Base-by-base conservation (phyloP, 2,888 invertebrate genomes). In the Drosophila conformis region DNA sequence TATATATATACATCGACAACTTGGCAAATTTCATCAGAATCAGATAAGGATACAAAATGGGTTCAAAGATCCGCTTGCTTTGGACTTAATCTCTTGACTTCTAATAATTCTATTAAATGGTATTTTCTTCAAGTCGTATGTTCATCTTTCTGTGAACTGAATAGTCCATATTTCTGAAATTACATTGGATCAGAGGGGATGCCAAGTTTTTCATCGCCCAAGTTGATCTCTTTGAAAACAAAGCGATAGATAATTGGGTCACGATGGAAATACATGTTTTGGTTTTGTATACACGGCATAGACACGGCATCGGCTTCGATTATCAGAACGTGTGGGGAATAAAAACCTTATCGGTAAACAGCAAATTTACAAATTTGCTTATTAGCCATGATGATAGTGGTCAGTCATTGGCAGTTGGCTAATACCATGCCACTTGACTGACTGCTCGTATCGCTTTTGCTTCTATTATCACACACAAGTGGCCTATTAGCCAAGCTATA, bases 381-480 rank as follows among this genome's bases (percentile, higher is more conserved):
- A 42, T 60, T 56, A 53, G 36, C 46, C 59, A 61, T 76, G 63
- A 78, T 60, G 56, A 33, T 4, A 10, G 11, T 33, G 33, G 11
- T 11, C 33, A 33, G 33, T 10, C 33, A 33, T 33, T 33, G 33
- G 33, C 33, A 0, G 33, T 33, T 33, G 46, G 42, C 40, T 25
- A 64, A 63, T 60, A 61, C 69, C 68, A 46, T 21, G 68, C 1
- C 52, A 70, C 42, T 56, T 64, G 65, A 10, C 29, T 21, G 2
- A 6, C 36, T 25, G 21, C 27, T 38, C 64, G 33, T 76, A 76
- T 72, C 77, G 62, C 46, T 63, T 36, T 67, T 33, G 51, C 46
- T 53, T 48, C 62, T 48, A 62, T 58, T 54, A 52, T 48, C 29
- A 10, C 29, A 7, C 42, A 38, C 25, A 42, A 68, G 62, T 56